These are phyloP conservation scores for Dilophus febrilis DNA, from an alignment of 2,888 invertebrate species.

Conservation along the genomic window DNA sequence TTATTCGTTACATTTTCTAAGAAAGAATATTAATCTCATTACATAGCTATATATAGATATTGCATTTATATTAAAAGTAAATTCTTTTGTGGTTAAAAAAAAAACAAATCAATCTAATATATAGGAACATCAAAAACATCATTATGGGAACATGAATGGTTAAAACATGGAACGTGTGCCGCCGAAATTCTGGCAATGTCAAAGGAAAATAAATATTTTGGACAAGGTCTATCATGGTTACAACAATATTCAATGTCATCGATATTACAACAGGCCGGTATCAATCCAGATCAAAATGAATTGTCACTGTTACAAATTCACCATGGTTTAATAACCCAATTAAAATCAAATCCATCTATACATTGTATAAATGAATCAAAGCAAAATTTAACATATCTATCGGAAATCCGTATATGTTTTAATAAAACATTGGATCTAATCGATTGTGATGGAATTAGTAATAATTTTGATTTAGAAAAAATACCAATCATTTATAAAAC, in stretches of 20 bases:
- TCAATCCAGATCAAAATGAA: slow-evolving; percentile 34
- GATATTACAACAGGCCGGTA: slow-evolving; percentile 36
- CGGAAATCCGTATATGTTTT: slow-evolving; percentile 60
- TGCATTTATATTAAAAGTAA: too few relatives aligned
- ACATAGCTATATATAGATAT: too few relatives aligned
- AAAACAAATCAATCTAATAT: not conserved
- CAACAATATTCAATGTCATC: slow-evolving; percentile 41
- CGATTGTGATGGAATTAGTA: slow-evolving; percentile 44
- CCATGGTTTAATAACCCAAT: slow-evolving; percentile 28
- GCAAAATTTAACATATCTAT: slow-evolving; percentile 39
- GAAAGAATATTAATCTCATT: too few relatives aligned
- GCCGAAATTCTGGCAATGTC: slow-evolving; percentile 36
- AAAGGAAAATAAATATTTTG: slow-evolving; percentile 51
- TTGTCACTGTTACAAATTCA: not conserved
- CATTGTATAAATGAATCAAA: slow-evolving; percentile 43
- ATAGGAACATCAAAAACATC: slow-evolving; percentile 30
- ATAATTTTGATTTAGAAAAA: slow-evolving; percentile 16
- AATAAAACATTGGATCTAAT: slow-evolving; percentile 43
- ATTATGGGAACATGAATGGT: slow-evolving; percentile 70
- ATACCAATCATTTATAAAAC: slow-evolving; percentile 17
- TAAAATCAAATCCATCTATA: slow-evolving; percentile 43
- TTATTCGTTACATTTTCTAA: too few relatives aligned
- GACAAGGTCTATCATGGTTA: slow-evolving; percentile 42
- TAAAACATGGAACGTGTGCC: slow-evolving; percentile 70
- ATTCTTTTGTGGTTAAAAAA: too few relatives aligned